Evolutionary conservation across 1,140 invertebrate genomes (phyloP), one percentile per base, ranked within the genome.

Genomic region (Lepidurus apus): DNA sequence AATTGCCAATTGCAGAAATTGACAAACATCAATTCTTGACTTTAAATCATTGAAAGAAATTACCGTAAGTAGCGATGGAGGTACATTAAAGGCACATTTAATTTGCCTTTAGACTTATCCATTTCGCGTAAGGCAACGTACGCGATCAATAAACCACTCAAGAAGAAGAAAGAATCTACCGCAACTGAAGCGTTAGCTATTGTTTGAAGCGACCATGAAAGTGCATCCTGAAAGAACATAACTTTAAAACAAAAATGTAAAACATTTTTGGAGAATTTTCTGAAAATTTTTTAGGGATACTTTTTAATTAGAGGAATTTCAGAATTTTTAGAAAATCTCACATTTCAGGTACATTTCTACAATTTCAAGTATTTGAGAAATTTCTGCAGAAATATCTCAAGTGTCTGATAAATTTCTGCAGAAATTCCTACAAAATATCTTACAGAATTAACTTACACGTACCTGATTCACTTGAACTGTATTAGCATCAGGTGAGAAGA

Each of bases 171-270:
- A 2, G 34, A 43, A 21, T 78, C 77, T 0, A 78, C 77, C 6
- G 77, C 34, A 1, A 78, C 24, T 8, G 42, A 42, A 10, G 21
- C 65, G 5, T 78, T 78, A 0, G 73, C 11, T 43, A 78, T 42
- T 9, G 24, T 73, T 34, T 78, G 77, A 7, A 78, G 43, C 21
- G 45, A 65, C 76, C 76, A 77, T 13, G 17, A 7, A 17, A 77
- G 4, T 17, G n/a, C 76, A 45, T 77, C 76, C 76, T 65, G 21
- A 21, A 73, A 21, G 7, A 10, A 24, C 21, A 11, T 74, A 26
- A 74, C 21, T 34, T 74, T 7, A 74, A 79, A n/a, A 87, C 84
- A 94, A 91, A 81, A 92, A 90, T 83, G 92, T 91, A 65, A 77
- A 4, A 53, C 13, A 42, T 43, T 1, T n/a, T 24, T 7, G 6